Conservation (phyloP, 2,797 vertebrate genomes). For the Phylloscopus collybita region DNA sequence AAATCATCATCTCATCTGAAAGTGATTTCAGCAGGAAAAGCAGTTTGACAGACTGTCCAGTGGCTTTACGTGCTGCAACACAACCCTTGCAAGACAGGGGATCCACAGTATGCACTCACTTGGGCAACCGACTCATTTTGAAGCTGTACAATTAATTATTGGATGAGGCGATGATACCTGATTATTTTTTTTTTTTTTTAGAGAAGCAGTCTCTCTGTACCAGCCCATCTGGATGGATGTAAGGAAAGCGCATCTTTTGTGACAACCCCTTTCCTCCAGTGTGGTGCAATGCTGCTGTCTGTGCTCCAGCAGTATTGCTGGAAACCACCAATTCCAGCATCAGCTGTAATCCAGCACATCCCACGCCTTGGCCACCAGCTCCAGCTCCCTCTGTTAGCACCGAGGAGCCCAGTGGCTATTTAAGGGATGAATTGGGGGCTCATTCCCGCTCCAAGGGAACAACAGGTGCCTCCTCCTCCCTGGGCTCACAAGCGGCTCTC, state of each 20-base stretch:
- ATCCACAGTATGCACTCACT: not conserved
- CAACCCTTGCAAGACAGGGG: not conserved
- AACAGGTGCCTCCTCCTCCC: slow-evolving; percentile 5
- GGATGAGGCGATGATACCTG: rapidly evolving
- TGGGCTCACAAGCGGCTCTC: not conserved
- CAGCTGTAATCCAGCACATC: not conserved
- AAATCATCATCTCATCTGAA: not conserved
- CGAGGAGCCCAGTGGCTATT: not conserved
- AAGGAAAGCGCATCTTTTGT: not conserved
- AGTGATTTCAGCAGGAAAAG: not conserved
- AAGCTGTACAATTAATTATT: not conserved
- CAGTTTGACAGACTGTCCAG: not conserved
- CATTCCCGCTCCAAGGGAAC: not conserved
- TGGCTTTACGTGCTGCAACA: not conserved
- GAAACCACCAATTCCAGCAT: rapidly evolving
- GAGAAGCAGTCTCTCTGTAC: not conserved
- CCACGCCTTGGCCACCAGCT: not conserved
- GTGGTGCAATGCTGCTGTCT: not conserved
- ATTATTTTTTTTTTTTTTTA: not conserved
- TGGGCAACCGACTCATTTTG: not conserved
- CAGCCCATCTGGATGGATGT: not conserved
- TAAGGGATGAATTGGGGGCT: not conserved
- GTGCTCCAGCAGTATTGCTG: not conserved
- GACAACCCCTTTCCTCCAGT: not conserved
- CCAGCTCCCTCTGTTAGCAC: rapidly evolving